Evolutionary conservation across 2,888 invertebrate genomes (phyloP), one percentile per base, ranked within the genome.

Genomic region (Strigamia transsilvanica): DNA sequence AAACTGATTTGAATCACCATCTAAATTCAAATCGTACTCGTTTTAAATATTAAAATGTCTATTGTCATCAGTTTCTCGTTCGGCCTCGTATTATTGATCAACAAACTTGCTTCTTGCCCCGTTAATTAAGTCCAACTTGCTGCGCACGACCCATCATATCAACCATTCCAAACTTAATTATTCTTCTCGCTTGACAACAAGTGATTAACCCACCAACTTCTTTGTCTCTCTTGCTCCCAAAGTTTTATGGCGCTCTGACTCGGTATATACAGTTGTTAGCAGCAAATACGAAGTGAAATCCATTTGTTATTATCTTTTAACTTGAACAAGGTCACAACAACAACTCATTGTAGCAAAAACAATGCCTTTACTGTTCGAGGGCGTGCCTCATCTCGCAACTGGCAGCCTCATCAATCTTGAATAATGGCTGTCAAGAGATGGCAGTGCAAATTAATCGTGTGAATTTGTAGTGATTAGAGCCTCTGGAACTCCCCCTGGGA

Each of bases 381-480:
- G 51, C 12, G 51, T 51, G 51, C 12, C 51, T 51, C 51, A 51
- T 51, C 51, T 51, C 51, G 51, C 51, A n/a, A 18, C 51, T 51
- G 51, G 51, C 51, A 51, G n/a, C 51, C 10, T 51, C 51, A 51
- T 51, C 51, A 51, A 51, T 51, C 51, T 51, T 51, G 51, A 51
- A 51, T 51, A 51, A 51, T 51, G 51, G 51, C 51, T 51, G 51
- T 51, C 51, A 51, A 51, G 51, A 51, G 51, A 51, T 51, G 51
- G 51, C 51, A 51, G 51, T 51, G 51, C 51, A 51, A 51, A 51
- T 51, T 51, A 51, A 51, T 51, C 51, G 51, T 51, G 51, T 51
- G 51, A 51, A 51, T 51, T 51, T 51, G 51, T 51, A 51, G 51
- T 51, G 51, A 51, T 51, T 51, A 51, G 51, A 51, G 51, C 51